Evolutionary conservation across 2,797 vertebrate genomes (phyloP).

Genomic region (Thaleichthys pacificus): DNA sequence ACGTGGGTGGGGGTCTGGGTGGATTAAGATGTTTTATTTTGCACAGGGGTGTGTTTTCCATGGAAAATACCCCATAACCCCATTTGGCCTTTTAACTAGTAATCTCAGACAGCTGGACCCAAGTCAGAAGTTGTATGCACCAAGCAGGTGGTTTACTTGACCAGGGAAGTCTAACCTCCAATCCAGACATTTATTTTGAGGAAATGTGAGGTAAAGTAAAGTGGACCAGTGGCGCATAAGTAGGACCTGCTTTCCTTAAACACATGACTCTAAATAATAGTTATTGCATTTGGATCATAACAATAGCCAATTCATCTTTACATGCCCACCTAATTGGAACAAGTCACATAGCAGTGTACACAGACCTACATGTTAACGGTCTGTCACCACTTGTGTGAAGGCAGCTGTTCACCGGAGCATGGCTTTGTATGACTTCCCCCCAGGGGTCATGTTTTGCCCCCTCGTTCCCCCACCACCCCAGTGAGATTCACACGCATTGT

Average conservation of each 20-base stretch:
- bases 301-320: no score
- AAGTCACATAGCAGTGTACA: background rate
- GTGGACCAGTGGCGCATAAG: no score
- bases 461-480: background rate
- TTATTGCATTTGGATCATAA: no score
- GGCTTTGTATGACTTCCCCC: background rate
- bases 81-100: background rate
- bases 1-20: background rate
- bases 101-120: slow-evolving; percentile 13
- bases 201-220: no score
- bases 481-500: slow-evolving; percentile 30
- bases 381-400: background rate
- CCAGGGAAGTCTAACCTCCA: slow-evolving; percentile 7
- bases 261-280: no score
- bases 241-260: no score
- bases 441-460: background rate
- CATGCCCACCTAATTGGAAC: background rate
- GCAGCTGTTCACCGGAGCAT: background rate
- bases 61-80: slow-evolving; percentile 12
- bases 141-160: slow-evolving; percentile 4
- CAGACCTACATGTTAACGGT: background rate
- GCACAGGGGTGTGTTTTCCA: slow-evolving; percentile 23
- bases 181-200: background rate
- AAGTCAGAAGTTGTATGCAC: slow-evolving; percentile 6
- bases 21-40: slow-evolving; percentile 15